These are phyloP conservation scores for Pteromalus puparum DNA, from an alignment of 1,140 invertebrate species.

Conservation along the genomic window DNA sequence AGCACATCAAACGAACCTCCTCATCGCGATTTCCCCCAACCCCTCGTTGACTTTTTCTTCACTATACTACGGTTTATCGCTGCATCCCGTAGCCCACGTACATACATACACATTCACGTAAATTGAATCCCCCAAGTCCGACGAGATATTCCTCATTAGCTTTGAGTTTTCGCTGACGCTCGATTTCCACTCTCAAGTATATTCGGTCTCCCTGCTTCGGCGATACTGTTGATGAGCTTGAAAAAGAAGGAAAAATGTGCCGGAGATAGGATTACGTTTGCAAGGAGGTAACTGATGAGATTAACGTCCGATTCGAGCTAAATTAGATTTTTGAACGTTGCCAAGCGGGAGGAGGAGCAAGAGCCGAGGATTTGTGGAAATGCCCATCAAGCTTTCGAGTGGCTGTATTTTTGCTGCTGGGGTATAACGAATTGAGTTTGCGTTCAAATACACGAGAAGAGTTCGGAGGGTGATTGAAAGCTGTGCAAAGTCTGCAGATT, in stretches of 20 bases:
- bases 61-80: background rate
- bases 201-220: background rate
- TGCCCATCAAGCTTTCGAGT: background rate
- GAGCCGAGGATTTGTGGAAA: background rate
- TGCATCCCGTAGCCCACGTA: background rate
- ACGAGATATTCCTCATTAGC: slow-evolving; percentile 38
- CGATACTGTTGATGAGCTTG: background rate
- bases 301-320: background rate
- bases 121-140: slow-evolving; percentile 17
- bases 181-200: background rate
- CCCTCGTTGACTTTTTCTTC: background rate
- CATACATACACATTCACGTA: background rate
- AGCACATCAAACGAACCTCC: slow-evolving; percentile 9
- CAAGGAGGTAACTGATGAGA: slow-evolving; percentile 14
- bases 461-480: background rate
- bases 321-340: slow-evolving; percentile 21
- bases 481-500: background rate
- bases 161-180: slow-evolving; percentile 8
- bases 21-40: background rate
- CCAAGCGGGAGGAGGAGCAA: background rate
- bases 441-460: background rate
- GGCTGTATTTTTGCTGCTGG: background rate
- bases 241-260: background rate
- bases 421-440: background rate
- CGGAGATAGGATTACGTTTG: slow-evolving; percentile 24